These are phyloP conservation scores for Ormyrus pomaceus DNA, from an alignment of 2,888 invertebrate genomes.

Conservation along the genomic window DNA sequence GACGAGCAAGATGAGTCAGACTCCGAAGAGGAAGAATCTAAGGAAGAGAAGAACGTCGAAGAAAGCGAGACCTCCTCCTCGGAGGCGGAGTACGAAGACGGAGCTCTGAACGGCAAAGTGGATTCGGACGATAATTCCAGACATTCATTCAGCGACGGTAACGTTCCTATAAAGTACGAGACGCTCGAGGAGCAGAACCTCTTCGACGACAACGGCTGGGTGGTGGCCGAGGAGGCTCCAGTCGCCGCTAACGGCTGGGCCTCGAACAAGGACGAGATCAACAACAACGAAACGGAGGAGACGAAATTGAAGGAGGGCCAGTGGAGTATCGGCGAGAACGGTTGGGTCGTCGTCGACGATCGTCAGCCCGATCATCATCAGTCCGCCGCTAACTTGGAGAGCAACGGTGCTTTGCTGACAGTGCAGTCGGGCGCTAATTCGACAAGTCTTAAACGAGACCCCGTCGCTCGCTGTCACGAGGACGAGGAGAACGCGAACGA, in stretches of 20 bases:
- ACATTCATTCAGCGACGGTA: conserved; percentile 19
- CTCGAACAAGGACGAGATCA: conserved; percentile 57
- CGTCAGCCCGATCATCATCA: background rate
- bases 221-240: conserved; percentile 66
- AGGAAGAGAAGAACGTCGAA: conserved; percentile 29
- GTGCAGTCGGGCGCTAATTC: conserved; percentile 43
- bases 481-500: conserved; percentile 64
- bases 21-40: conserved; percentile 21
- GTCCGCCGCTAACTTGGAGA: conserved; percentile 50
- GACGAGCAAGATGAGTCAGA: conserved; percentile 49
- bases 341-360: conserved; percentile 60
- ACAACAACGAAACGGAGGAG: conserved; percentile 54
- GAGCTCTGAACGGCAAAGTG: background rate
- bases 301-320: conserved; percentile 42
- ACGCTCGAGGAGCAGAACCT: conserved; percentile 59
- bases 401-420: conserved; percentile 51
- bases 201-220: conserved; percentile 73
- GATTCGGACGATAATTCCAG: conserved; percentile 25
- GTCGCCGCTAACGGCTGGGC: conserved; percentile 62
- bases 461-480: conserved; percentile 53
- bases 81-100: conserved; percentile 27
- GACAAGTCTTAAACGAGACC: conserved; percentile 61
- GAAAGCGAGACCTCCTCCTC: conserved; percentile 8
- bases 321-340: conserved; percentile 63
- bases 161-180: conserved; percentile 40